These are phyloP conservation scores for Mesorhabditis spiculigera DNA, from an alignment of 2,888 invertebrate genomes.

Conservation along the genomic window DNA sequence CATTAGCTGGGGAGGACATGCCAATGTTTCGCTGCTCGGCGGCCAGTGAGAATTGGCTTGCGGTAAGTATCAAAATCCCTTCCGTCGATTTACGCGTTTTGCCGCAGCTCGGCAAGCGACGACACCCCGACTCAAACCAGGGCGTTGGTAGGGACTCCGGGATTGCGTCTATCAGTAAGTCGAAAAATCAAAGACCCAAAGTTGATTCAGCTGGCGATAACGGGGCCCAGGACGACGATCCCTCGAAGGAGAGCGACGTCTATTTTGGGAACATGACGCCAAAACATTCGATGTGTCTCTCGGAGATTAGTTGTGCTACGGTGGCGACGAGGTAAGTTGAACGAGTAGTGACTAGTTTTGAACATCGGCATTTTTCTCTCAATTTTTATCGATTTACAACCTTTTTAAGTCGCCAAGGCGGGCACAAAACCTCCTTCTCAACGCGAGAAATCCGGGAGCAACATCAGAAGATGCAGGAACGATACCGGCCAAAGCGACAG, in stretches of 20 bases:
- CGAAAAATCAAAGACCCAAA: too few species aligned
- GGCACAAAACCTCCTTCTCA: conserved; percentile 40
- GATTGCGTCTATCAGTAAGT: not conserved
- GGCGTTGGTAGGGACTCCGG: not conserved
- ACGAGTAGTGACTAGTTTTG: too few species aligned
- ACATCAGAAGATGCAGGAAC: conserved; percentile 51
- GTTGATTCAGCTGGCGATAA: not conserved
- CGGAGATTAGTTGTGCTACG: conserved; percentile 17
- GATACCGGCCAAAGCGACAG: conserved; percentile 42
- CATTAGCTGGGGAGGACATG: not conserved
- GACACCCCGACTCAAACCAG: not conserved
- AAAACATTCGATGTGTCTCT: conserved; percentile 18
- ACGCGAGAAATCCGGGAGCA: conserved; percentile 53
- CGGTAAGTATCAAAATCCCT: not conserved
- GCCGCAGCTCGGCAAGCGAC: too few species aligned
- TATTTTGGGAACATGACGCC: conserved; percentile 7
- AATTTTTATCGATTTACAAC: not conserved
- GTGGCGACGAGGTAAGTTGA: conserved; percentile 9
- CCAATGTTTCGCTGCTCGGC: not conserved
- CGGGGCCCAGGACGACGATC: not conserved
- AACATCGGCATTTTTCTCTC: too few species aligned
- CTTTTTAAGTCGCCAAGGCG: conserved; percentile 16
- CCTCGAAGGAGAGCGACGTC: conserved; percentile 5
- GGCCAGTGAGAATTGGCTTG: not conserved
- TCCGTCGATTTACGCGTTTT: not conserved